Evolutionary conservation across 2,888 invertebrate species (phyloP).

Genomic region (Rhingia campestris): DNA sequence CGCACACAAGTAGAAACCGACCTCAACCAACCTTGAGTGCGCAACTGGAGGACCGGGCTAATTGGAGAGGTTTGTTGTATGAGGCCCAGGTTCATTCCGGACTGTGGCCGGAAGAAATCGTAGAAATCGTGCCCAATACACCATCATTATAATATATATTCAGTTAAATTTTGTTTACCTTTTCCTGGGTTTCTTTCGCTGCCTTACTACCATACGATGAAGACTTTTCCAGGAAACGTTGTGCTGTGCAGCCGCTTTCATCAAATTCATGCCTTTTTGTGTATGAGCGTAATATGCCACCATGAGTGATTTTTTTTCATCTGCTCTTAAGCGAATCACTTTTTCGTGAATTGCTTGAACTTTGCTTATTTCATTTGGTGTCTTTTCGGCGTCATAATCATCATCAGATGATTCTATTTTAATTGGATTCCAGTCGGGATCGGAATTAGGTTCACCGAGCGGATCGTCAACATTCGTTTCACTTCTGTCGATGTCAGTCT

Average conservation of each 20-base stretch:
- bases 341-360: constrained; percentile 34
- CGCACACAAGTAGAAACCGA: too few relatives aligned
- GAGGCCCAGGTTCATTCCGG: too few relatives aligned
- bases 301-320: constrained; percentile 76
- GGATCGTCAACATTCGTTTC: background rate
- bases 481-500: constrained; percentile 38
- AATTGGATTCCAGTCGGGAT: background rate
- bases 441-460: constrained; percentile 1
- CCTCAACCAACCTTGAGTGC: too few relatives aligned
- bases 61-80: too few relatives aligned
- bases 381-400: background rate
- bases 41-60: too few relatives aligned
- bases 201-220: constrained; percentile 80
- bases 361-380: background rate
- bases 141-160: too few relatives aligned
- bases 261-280: constrained; percentile 79
- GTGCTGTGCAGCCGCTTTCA: constrained; percentile 80
- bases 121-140: too few relatives aligned
- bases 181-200: background rate
- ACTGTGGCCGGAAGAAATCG: too few relatives aligned
- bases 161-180: background rate
- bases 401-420: constrained; percentile 1
- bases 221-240: constrained; percentile 81
- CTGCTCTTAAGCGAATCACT: background rate
- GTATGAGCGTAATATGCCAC: constrained; percentile 79